These are phyloP conservation scores for Rotaria magnacalcarata DNA, from an alignment of 2,888 invertebrate species.

Conservation along the genomic window DNA sequence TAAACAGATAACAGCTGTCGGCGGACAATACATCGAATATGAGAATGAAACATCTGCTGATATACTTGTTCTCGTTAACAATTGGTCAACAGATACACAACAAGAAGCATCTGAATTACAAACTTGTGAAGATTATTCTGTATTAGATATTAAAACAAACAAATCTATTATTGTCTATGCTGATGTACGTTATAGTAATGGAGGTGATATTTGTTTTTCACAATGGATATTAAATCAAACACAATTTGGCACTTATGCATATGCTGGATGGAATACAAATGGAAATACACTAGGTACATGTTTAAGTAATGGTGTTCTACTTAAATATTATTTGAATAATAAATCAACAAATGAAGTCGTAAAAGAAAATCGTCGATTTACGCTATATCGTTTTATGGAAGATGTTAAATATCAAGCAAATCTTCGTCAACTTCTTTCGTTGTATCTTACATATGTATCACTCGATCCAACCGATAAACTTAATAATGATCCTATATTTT, in stretches of 20 bases:
- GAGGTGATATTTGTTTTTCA: constrained; percentile 29
- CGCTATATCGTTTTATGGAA: constrained; percentile 22
- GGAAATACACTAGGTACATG: constrained; percentile 17
- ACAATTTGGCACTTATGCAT: background rate
- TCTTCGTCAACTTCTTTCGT: background rate
- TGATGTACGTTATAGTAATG: constrained; percentile 36
- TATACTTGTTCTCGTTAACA: background rate
- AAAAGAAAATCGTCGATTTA: constrained; percentile 30
- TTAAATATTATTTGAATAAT: background rate
- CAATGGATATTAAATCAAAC: constrained; percentile 3
- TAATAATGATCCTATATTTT: background rate
- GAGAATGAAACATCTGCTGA: background rate
- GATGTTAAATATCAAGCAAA: constrained; percentile 10
- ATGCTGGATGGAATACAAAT: constrained; percentile 34
- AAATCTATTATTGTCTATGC: background rate
- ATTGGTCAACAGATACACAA: constrained; percentile 31
- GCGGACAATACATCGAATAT: background rate
- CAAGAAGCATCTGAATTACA: constrained; percentile 11
- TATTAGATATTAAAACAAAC: background rate
- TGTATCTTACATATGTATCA: background rate
- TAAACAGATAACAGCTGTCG: constrained; percentile 19
- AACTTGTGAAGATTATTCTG: background rate
- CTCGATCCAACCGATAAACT: background rate
- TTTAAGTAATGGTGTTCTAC: constrained; percentile 23
- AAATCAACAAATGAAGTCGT: background rate